Base-by-base conservation (phyloP, 2,113 vertebrate species). In the Bubo scandiacus region DNA sequence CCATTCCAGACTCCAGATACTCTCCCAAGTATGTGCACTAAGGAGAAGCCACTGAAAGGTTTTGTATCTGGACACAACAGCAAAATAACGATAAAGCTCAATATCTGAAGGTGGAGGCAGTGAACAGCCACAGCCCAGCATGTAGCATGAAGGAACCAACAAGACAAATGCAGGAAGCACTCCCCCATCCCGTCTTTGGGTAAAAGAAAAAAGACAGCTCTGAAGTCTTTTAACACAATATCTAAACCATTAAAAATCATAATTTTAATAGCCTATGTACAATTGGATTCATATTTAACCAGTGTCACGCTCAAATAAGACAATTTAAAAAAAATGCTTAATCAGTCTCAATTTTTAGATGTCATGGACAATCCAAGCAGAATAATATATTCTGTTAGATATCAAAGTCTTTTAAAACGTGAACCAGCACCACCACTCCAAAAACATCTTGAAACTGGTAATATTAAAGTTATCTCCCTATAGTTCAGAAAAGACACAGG, bases 151-250 rank as follows among this genome's bases (percentile, higher is more conserved):
- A 92, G 26, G 30, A 89, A 68, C 16, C 2, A 2, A 26, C 59
- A 75, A 15, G 25, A 52, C 11, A 73, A 6, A 43, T 2, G 6
- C 3, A 83, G 55, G 63, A 83, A 88, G 4, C 38, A n/a, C 29
- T 26, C 14, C 8, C 4, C 11, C 43, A 45, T 45, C 5, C 3
- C 5, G 6, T n/a, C 30, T 78, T 23, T 78, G 26, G 61, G 30
- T 22, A 86, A 81, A 95, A 81, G 61, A 57, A 36, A 87, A 86
- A 87, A 86, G 30, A 68, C 25, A 95, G 20, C 7, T 81, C 52
- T 71, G 13, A 86, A 95, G 17, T 75, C 38, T 81, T 68, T 23
- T 63, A 89, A 47, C 21, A 43, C 38, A 70, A 1, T 29, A 81
- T 12, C 32, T 81, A 59, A 84, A 58, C 16, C 8, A 43, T 2